Evolutionary conservation across 2,113 vertebrate genomes (phyloP).

Genomic region (Sapajus apella): DNA sequence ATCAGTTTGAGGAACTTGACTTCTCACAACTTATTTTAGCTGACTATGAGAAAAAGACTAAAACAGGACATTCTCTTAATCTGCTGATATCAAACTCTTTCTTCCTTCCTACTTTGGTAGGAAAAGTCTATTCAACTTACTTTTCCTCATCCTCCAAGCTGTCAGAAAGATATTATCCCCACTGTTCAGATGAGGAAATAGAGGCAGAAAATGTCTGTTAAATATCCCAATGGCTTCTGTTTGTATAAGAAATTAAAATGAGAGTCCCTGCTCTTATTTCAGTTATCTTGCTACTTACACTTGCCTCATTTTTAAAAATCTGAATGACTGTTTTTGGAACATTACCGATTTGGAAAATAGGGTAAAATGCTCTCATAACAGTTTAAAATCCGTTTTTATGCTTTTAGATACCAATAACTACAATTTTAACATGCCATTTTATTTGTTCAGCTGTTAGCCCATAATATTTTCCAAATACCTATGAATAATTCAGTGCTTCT

Average conservation of each 20-base stretch:
- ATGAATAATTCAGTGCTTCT: constrained; percentile 71
- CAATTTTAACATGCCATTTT: constrained; percentile 65
- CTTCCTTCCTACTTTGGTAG: background rate
- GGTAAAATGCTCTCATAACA: constrained; percentile 59
- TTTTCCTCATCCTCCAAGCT: background rate
- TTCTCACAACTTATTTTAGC: background rate
- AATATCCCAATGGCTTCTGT: background rate
- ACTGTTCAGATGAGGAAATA: constrained; percentile 32
- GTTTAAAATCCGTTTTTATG: constrained; percentile 57
- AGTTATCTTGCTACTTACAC: background rate
- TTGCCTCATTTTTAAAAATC: constrained; percentile 39
- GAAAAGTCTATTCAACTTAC: background rate
- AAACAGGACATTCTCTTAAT: background rate
- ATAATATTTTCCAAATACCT: constrained; percentile 72
- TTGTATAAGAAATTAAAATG: background rate
- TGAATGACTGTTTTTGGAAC: constrained; percentile 59
- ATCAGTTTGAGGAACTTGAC: background rate
- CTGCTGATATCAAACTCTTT: background rate
- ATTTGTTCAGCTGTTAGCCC: constrained; percentile 69
- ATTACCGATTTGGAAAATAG: constrained; percentile 59
- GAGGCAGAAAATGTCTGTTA: background rate
- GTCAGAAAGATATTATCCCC: background rate
- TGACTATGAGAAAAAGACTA: background rate
- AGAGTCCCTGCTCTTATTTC: background rate
- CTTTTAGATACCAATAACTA: constrained; percentile 59